These are phyloP conservation scores for Australoheros facetus DNA, from an alignment of 2,797 vertebrate genomes.

Conservation along the genomic window DNA sequence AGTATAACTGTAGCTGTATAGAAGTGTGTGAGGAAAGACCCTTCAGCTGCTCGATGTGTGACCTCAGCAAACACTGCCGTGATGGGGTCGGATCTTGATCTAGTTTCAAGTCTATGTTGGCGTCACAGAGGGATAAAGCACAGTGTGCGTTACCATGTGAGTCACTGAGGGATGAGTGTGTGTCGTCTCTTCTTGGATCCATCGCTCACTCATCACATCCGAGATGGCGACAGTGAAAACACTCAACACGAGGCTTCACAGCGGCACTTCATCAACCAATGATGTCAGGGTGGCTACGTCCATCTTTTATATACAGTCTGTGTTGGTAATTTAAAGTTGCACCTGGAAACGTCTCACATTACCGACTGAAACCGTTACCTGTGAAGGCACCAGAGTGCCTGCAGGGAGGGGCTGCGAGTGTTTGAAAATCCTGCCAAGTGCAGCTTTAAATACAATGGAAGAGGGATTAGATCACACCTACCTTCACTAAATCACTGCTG, in stretches of 20 bases:
- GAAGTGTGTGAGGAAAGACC: too few species aligned
- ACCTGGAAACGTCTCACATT: conserved; percentile 5
- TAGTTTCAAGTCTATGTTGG: accelerated
- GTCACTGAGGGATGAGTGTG: too few species aligned
- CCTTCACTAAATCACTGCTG: conserved; percentile 31
- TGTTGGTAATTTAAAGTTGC: conserved; percentile 30
- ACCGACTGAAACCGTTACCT: neutral
- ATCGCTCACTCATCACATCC: too few species aligned
- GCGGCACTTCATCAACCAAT: too few species aligned
- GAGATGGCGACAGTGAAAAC: too few species aligned
- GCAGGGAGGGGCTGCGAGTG: neutral
- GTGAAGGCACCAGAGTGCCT: neutral
- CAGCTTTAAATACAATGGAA: conserved; percentile 22
- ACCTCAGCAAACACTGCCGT: neutral
- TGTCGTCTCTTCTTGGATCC: too few species aligned
- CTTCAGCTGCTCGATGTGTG: too few species aligned
- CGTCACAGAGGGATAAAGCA: too few species aligned
- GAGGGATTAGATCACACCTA: conserved; percentile 25
- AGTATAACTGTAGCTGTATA: accelerated
- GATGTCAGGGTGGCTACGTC: neutral
- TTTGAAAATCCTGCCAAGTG: neutral
- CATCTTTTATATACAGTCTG: neutral
- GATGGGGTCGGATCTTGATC: neutral
- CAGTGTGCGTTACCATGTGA: too few species aligned
- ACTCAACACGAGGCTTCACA: too few species aligned